These are phyloP conservation scores for Gnathonemus echidnorhynchus DNA, from an alignment of 2,113 vertebrate genomes.

Conservation along the genomic window DNA sequence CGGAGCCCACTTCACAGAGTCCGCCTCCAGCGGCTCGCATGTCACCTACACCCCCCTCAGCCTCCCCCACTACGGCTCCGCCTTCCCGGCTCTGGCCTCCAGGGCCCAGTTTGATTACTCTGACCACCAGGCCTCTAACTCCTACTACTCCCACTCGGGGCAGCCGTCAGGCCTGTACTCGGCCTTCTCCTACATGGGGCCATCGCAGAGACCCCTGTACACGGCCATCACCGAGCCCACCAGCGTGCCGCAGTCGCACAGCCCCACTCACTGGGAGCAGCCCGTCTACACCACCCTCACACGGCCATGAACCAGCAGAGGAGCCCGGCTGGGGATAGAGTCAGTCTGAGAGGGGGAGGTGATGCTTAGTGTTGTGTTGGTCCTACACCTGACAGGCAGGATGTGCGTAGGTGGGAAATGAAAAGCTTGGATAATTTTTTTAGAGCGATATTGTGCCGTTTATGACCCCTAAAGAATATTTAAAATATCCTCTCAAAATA, in stretches of 20 bases:
- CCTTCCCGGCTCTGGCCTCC: conserved; percentile 90
- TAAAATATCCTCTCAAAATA: neutral
- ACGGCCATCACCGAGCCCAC: conserved; percentile 90
- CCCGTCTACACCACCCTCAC: conserved; percentile 96
- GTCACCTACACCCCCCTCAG: conserved; percentile 92
- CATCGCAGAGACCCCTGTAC: conserved; percentile 93
- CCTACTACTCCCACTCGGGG: conserved; percentile 87
- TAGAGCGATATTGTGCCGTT: neutral
- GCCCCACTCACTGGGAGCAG: conserved; percentile 98
- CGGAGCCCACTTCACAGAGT: conserved; percentile 78
- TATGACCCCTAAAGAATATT: neutral
- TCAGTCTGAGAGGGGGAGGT: neutral
- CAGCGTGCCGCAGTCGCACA: conserved; percentile 85
- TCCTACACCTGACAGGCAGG: neutral
- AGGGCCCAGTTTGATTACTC: conserved; percentile 96
- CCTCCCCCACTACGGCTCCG: conserved; percentile 90
- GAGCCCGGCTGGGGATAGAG: conserved; percentile 22
- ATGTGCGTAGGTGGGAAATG: neutral
- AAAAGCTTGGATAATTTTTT: conserved; percentile 4
- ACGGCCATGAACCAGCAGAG: conserved; percentile 73
- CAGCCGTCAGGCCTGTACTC: conserved; percentile 91
- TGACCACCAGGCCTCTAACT: conserved; percentile 87
- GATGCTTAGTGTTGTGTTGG: neutral
- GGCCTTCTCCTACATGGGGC: conserved; percentile 98
- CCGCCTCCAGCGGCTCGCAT: conserved; percentile 72